These are phyloP conservation scores for Riparia riparia DNA, from an alignment of 2,113 vertebrate genomes.

Conservation along the genomic window DNA sequence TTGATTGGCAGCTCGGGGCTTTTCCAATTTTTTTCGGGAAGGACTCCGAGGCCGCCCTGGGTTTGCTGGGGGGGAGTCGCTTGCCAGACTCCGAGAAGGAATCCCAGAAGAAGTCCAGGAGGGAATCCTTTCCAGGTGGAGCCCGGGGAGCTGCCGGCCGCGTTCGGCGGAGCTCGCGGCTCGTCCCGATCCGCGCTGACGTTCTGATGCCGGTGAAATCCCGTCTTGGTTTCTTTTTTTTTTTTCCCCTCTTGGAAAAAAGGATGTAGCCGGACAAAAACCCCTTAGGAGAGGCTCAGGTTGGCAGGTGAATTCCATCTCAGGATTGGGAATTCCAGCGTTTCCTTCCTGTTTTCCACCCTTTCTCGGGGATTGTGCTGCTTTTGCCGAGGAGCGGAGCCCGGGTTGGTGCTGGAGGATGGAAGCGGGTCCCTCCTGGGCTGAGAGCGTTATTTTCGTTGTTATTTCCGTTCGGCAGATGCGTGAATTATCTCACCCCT, in stretches of 20 bases:
- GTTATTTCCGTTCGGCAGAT: neutral
- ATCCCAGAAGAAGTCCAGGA: neutral
- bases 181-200: neutral
- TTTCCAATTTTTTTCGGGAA: fast-evolving
- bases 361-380: fast-evolving
- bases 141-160: neutral
- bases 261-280: neutral
- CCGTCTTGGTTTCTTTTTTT: fast-evolving
- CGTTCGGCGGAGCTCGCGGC: neutral
- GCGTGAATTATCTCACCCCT: neutral
- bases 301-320: neutral
- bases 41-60: neutral
- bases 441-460: fast-evolving
- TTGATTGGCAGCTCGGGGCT: neutral
- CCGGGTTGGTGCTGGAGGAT: neutral
- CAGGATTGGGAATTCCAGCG: neutral
- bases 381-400: fast-evolving
- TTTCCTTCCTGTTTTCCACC: neutral
- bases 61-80: neutral
- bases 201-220: neutral
- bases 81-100: neutral
- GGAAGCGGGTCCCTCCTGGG: neutral
- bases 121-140: neutral
- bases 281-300: fast-evolving
- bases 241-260: neutral